These are phyloP conservation scores for Omphaloscelis lunosa DNA, from an alignment of 2,888 invertebrate species.

Conservation along the genomic window DNA sequence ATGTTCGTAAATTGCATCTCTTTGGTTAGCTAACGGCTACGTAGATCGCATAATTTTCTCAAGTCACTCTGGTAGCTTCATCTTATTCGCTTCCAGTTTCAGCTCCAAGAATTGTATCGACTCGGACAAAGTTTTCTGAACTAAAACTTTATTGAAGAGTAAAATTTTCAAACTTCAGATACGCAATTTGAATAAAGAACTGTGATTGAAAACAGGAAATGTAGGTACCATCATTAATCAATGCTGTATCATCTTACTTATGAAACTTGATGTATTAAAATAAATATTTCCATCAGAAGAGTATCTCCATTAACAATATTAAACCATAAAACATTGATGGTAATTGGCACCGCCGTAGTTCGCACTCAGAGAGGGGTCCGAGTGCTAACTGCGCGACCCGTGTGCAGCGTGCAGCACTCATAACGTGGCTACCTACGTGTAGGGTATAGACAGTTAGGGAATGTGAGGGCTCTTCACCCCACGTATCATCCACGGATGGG, in stretches of 20 bases:
- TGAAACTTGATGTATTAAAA: constrained; percentile 40
- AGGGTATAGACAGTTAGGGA: constrained; percentile 72
- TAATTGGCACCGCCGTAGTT: constrained; percentile 38
- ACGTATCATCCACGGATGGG: constrained; percentile 85
- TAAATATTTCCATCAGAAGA: constrained; percentile 20
- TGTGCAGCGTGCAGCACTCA: constrained; percentile 74
- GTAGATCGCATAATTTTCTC: constrained; percentile 38
- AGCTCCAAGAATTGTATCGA: constrained; percentile 46
- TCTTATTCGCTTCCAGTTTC: constrained; percentile 41
- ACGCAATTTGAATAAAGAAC: constrained; percentile 27
- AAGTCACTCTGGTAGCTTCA: constrained; percentile 37
- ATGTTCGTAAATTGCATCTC: constrained; percentile 1
- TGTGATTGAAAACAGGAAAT: constrained; percentile 23
- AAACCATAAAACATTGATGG: constrained; percentile 73
- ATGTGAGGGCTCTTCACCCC: constrained; percentile 76
- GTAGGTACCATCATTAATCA: constrained; percentile 24
- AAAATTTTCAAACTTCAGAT: constrained; percentile 31
- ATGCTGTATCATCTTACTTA: constrained; percentile 36
- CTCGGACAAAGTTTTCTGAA: constrained; percentile 39
- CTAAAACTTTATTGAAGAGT: constrained; percentile 30
- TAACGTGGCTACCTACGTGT: constrained; percentile 70
- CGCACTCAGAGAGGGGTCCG: constrained; percentile 56
- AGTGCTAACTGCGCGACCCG: constrained; percentile 58
- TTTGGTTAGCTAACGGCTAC: constrained; percentile 1
- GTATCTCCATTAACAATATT: constrained; percentile 64